Evolutionary conservation across 2,113 vertebrate species (phyloP), one percentile per base, ranked within the genome.

Genomic region (Prochilodus magdalenae): DNA sequence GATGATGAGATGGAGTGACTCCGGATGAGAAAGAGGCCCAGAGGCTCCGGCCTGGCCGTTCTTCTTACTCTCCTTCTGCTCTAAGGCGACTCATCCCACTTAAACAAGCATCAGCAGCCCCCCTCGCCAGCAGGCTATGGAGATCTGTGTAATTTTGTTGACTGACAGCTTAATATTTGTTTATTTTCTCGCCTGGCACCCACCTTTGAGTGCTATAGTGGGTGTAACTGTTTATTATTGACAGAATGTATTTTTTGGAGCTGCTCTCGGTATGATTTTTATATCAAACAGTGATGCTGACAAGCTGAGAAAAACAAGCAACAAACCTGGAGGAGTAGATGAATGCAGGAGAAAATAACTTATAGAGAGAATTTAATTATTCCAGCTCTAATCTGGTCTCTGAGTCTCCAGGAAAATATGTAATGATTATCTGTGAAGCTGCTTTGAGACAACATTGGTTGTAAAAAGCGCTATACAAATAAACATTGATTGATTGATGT

Each of bases 101-200:
- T 80, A 80, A 80, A 80, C 78, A 73, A 93, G 94, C 92, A 90
- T 70, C 87, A 90, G 92, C 53, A 89, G 92, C 94, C 91, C 10
- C 90, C 92, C 91, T 90, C 88, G 90, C 67, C 40, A 26, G 53
- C 90, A 91, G 88, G 89, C 90, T 88, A 91, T 89, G 92, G 92
- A 93, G 94, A 94, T 94, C 94, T 95, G 93, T 91, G 93, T 93
- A 93, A 95, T 95, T 95, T 94, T 94, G 92, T 89, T 94, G 95
- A 96, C 92, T 96, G 96, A 95, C 95, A 96, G 94, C 92, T 94
- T 96, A 95, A 95, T 95, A 95, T 95, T 94, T 95, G 93, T 96
- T 94, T 96, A 94, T 95, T 95, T 95, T 95, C 94, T 93, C 93
- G 93, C 95, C 94, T 94, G 93, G 93, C 93, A 94, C 92, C 70